Evolutionary conservation across 1,140 invertebrate genomes (phyloP).

Genomic region (Leucophenga varia): DNA sequence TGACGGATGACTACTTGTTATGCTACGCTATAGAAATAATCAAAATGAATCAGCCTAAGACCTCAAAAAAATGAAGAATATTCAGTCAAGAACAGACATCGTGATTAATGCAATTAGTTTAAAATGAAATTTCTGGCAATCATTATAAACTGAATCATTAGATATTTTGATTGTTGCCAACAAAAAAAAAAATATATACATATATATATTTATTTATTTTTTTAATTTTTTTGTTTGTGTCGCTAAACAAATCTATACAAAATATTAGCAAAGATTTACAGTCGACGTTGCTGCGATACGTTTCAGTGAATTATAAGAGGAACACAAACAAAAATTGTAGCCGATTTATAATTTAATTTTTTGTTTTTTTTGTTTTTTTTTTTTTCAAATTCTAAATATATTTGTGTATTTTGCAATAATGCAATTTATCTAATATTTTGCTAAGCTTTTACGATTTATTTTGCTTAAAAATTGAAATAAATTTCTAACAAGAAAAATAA

Average conservation of each 20-base stretch:
- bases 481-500: constrained; percentile 34
- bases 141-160: constrained; percentile 49
- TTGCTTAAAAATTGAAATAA: constrained; percentile 43
- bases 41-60: constrained; percentile 33
- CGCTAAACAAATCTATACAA: too few relatives aligned
- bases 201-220: too few relatives aligned
- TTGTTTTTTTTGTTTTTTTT: constrained; percentile 24
- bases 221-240: too few relatives aligned
- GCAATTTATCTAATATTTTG: constrained; percentile 15
- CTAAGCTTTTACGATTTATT: too few relatives aligned
- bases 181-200: not conserved
- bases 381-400: constrained; percentile 19
- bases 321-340: constrained; percentile 28
- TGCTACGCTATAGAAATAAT: too few relatives aligned
- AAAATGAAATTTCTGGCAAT: constrained; percentile 25
- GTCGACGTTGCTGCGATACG: too few relatives aligned
- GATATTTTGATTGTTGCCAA: constrained; percentile 11
- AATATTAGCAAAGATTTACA: too few relatives aligned
- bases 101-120: constrained; percentile 52
- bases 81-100: too few relatives aligned
- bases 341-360: constrained; percentile 45
- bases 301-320: too few relatives aligned
- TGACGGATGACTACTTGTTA: too few relatives aligned
- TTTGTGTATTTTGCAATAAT: constrained; percentile 24
- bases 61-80: too few relatives aligned